Base-by-base conservation (phyloP, 2,888 invertebrate genomes). In the Trypoxylon attenuatum region DNA sequence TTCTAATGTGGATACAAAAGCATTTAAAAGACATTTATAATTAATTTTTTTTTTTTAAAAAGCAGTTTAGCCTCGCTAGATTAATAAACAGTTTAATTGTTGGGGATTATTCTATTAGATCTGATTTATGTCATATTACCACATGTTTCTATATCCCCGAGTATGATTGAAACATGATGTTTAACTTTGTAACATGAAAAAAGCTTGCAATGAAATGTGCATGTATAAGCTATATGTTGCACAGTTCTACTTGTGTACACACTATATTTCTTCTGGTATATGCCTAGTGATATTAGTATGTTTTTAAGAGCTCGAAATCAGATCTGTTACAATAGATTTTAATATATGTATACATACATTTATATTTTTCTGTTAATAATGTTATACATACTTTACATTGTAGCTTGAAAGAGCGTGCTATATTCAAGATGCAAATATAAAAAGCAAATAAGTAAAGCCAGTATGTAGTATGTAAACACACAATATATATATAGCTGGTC, bases 361-460 rank as follows among this genome's bases (percentile, higher is more conserved):
- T 64, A 65, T 56, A 71, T 68, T 66, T 56, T 50, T 67, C 68
- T 71, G 52, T 54, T 49, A 46, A 69, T 71, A 70, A 69, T 69
- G 66, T 55, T 71, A 64, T 50, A 41, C 13, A 69, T 69, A 65
- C 45, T 50, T 66, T 59, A 46, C 62, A 73, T 42, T 58, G 57
- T 54, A 65, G 45, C 46, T 52, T 61, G 52, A 38, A 23, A 33
- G 39, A 60, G 38, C 41, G 29, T 29, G 60, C 47, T 61, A 33
- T 64, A 62, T 65, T 38, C 56, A 76, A 66, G 58, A 68, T 58
- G 71, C 61, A 62, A 60, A 75, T 56, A 62, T 62, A 69, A 71
- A 62, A 25, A 62, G 47, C 55, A 59, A 50, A 45, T 62, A 51
- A n/a, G n/a, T n/a, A n/a, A n/a, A n/a, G n/a, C n/a, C n/a, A n/a